phyloP scores from a whole-genome alignment of 2,888 invertebrate genomes.

The Drosophila eohydei region DNA sequence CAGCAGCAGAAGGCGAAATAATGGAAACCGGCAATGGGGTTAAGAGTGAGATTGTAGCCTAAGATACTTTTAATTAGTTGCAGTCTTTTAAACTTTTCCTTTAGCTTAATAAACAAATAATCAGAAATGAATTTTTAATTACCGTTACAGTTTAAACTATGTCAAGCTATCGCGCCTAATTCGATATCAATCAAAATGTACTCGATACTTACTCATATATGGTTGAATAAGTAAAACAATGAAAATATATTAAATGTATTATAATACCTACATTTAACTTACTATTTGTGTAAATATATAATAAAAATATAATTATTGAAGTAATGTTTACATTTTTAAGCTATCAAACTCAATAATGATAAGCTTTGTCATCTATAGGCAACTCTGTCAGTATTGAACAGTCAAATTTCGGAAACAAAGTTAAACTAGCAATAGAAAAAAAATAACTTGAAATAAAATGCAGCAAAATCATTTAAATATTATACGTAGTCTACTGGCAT shows the following conservation, averaged over 20 bases:
- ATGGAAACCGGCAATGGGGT: slow-evolving; percentile 32
- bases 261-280: neutral
- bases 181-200: slow-evolving; percentile 26
- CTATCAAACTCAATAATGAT: neutral
- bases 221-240: neutral
- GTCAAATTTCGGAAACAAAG: slow-evolving; percentile 19
- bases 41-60: slow-evolving; percentile 8
- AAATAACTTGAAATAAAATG: slow-evolving; percentile 22
- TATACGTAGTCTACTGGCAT: slow-evolving; percentile 43
- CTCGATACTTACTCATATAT: slow-evolving; percentile 29
- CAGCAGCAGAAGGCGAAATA: slow-evolving; percentile 18
- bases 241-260: neutral
- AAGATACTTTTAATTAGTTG: neutral
- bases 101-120: slow-evolving; percentile 17
- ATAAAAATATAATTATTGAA: neutral
- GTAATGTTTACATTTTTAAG: too few relatives aligned
- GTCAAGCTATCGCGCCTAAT: neutral
- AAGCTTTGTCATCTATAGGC: slow-evolving; percentile 9
- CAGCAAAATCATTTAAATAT: slow-evolving; percentile 34
- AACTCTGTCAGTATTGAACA: slow-evolving; percentile 31
- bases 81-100: neutral
- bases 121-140: neutral
- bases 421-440: neutral
- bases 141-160: slow-evolving; percentile 9
- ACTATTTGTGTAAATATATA: too few relatives aligned